A percentile compares a stretch with the other conserved stretches of the same genome.
Evolutionary conservation across 2,113 vertebrate species (phyloP).

Genomic region (Neolamprologus modestus): DNA sequence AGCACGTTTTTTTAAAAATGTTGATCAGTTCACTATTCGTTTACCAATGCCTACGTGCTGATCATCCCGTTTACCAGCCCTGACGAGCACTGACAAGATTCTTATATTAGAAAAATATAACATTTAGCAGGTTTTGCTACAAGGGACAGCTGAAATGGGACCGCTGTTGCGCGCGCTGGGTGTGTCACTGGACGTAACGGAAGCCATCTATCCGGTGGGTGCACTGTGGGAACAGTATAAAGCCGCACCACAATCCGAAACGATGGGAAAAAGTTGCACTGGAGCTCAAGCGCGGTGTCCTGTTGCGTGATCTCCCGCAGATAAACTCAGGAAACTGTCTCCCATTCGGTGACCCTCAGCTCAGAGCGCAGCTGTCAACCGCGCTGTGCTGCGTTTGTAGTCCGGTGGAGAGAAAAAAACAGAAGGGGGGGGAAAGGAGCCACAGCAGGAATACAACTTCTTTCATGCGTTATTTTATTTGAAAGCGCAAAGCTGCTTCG

Average conservation of each 20-base stretch:
- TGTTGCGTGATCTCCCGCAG: slow-evolving; percentile 49
- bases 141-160: background rate
- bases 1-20: rapidly evolving
- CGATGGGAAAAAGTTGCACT: slow-evolving; percentile 57
- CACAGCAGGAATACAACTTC: slow-evolving; percentile 34
- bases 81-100: background rate
- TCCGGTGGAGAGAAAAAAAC: background rate
- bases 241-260: slow-evolving; percentile 33
- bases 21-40: background rate
- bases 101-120: background rate
- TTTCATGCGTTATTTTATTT: background rate
- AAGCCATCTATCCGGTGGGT: slow-evolving; percentile 48
- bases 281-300: slow-evolving; percentile 46
- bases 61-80: background rate
- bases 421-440: background rate
- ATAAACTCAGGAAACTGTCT: slow-evolving; percentile 27
- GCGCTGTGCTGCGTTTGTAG: background rate
- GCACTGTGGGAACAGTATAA: slow-evolving; percentile 73
- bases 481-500: background rate
- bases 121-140: background rate
- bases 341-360: background rate
- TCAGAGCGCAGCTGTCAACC: background rate
- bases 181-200: slow-evolving; percentile 61
- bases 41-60: slow-evolving; percentile 38
- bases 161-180: slow-evolving; percentile 35